Evolutionary conservation across 2,797 vertebrate genomes (phyloP), one percentile per base, ranked within the genome.

Genomic region (Epinephelus awoara): DNA sequence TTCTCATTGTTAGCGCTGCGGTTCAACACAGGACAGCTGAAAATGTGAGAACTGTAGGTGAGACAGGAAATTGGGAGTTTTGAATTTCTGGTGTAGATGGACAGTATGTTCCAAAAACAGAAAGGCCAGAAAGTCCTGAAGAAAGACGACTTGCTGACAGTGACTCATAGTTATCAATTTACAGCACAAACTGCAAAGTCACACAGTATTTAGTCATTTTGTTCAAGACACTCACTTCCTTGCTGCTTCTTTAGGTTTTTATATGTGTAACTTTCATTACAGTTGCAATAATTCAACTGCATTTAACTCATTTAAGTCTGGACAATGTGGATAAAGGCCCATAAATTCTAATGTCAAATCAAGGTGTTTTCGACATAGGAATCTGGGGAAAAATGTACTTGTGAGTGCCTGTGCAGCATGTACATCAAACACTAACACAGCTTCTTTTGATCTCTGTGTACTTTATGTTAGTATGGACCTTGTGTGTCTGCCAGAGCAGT

Each of bases 31-130:
- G 17, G 44, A 21, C 25, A 71, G 21, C 42, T 69, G 23, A 34
- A 52, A 25, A 68, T 59, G 18, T 34, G 44, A 50, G 27, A 71
- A 51, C 6, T 67, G 29, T 14, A 67, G 3, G 19, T 29, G 7
- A 64, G 12, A 56, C 18, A 50, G 13, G 10, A 57, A 51, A 54
- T 2, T 17, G 6, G 38, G 47, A 40, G 63, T 56, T 51, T 65
- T 40, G 17, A 42, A 34, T 78, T 63, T 57, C 51, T 4, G 0
- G n/a, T 51, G 25, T 51, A 21, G 18, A 49, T 70, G 4, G 14
- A 72, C 57, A 27, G 2, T 27, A n/a, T 64, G 68, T 73, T 69
- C 54, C 15, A 56, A 55, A 38, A 61, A 38, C 54, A 65, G 15
- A 34, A 34, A 21, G 23, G 21, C 25, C 21, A 34, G 23, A 58